These are phyloP conservation scores for Actinia tenebrosa DNA, from an alignment of 64 coral and sea anemone species.

Conservation along the genomic window DNA sequence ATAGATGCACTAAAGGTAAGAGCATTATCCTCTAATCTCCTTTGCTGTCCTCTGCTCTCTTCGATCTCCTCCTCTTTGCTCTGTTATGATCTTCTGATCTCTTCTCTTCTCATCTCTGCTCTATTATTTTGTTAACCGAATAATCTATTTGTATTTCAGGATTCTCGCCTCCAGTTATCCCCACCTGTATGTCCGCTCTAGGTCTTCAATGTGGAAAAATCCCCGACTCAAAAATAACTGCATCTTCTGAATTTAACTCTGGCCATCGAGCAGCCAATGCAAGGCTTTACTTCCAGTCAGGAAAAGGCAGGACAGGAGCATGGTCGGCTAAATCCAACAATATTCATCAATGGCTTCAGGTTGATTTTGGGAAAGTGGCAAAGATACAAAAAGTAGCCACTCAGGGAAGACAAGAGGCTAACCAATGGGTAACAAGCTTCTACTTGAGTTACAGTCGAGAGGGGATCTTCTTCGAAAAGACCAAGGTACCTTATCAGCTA, in stretches of 20 bases:
- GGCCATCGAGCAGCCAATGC: slow-evolving; percentile 18
- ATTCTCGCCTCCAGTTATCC: slow-evolving; percentile 7
- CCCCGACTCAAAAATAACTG: slow-evolving; percentile 4
- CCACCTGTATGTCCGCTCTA: slow-evolving; percentile 1
- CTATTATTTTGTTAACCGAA: background rate
- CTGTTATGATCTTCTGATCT: no score
- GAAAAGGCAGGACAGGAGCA: background rate
- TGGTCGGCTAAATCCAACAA: slow-evolving; percentile 26
- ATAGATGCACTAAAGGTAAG: slow-evolving; percentile 47
- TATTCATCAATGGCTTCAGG: slow-evolving; percentile 27
- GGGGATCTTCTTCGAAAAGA: slow-evolving; percentile 12
- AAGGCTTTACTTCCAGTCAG: slow-evolving; percentile 24
- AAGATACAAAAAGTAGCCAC: slow-evolving; percentile 1
- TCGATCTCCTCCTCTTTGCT: no score
- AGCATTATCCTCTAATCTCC: no score
- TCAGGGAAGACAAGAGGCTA: background rate
- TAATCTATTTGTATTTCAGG: background rate
- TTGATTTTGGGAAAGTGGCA: slow-evolving; percentile 12
- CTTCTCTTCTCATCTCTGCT: background rate
- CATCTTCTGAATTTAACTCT: slow-evolving; percentile 14
- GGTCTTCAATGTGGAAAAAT: slow-evolving; percentile 5
- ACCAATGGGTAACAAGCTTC: slow-evolving; percentile 10
- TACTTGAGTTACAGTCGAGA: slow-evolving; percentile 6
- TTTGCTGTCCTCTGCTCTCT: no score
- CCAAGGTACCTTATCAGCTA: background rate